A percentile compares a stretch with the other conserved stretches of the same genome.
These are phyloP conservation scores for Alauda arvensis DNA, from an alignment of 2,797 vertebrate genomes.

Conservation along the genomic window DNA sequence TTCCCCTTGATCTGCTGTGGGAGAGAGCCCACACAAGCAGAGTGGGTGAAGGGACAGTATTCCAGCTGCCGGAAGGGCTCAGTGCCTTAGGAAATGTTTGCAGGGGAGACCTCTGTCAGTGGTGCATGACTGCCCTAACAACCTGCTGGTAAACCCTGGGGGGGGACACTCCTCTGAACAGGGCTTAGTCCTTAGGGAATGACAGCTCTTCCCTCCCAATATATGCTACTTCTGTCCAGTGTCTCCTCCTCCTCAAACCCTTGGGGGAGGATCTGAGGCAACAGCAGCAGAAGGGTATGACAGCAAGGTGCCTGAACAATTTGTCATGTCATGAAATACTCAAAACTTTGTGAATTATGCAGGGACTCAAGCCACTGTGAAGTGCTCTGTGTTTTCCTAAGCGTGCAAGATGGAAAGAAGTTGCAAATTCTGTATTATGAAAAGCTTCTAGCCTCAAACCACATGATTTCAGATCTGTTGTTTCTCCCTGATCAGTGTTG, in stretches of 20 bases:
- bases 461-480: not conserved
- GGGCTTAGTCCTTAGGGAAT: not conserved
- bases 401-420: not conserved
- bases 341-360: slow-evolving; percentile 12
- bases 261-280: not conserved
- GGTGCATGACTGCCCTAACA: not conserved
- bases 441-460: not conserved
- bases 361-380: not conserved
- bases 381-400: not conserved
- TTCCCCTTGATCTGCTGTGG: not conserved
- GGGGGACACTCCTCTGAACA: not conserved
- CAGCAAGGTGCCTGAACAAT: slow-evolving; percentile 5
- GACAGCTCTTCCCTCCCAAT: not conserved
- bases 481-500: slow-evolving; percentile 4
- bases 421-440: slow-evolving; percentile 1
- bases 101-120: not conserved
- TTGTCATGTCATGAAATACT: slow-evolving; percentile 4
- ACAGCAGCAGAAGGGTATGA: not conserved
- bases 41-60: not conserved
- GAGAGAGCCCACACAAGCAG: not conserved
- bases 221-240: not conserved
- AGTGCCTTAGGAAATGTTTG: not conserved
- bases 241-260: not conserved
- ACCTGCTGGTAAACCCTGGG: not conserved
- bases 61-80: not conserved